Conservation (phyloP, 2,113 vertebrate species). For the Percina caprodes region DNA sequence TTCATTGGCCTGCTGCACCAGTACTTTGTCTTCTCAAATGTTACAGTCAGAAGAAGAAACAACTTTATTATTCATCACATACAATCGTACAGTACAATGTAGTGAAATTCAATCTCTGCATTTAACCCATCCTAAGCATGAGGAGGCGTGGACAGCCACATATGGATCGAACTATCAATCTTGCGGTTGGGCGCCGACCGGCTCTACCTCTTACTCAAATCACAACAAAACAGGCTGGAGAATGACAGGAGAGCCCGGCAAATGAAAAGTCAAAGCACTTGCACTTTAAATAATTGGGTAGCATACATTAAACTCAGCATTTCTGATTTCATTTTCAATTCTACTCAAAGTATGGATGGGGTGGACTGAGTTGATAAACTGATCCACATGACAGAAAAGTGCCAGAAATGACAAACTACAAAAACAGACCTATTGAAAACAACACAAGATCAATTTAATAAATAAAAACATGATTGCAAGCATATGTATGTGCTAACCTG, state of each 20-base stretch:
- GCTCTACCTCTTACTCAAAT: not conserved
- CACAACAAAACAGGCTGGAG: constrained; percentile 21
- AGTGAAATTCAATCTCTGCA: too few relatives aligned
- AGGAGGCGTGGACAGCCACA: too few relatives aligned
- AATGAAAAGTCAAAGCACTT: not conserved
- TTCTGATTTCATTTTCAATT: constrained; percentile 10
- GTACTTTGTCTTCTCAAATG: constrained; percentile 33
- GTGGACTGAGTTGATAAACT: constrained; percentile 6
- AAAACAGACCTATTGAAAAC: constrained; percentile 1
- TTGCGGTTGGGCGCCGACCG: too few relatives aligned
- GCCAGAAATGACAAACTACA: not conserved
- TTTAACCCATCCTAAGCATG: too few relatives aligned
- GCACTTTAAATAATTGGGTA: not conserved
- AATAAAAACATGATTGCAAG: not conserved
- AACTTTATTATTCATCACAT: too few relatives aligned
- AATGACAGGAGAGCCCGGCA: constrained; percentile 17
- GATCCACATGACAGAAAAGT: constrained; percentile 21
- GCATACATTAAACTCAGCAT: not conserved
- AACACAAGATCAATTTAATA: constrained; percentile 2
- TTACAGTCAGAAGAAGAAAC: not conserved
- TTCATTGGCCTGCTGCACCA: constrained; percentile 23
- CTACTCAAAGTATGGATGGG: not conserved
- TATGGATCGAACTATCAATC: too few relatives aligned
- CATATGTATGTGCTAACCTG: constrained; percentile 50
- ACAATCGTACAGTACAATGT: too few relatives aligned